phyloP scores from a whole-genome alignment of 2,113 vertebrate genomes.

The Platysternon megacephalum region DNA sequence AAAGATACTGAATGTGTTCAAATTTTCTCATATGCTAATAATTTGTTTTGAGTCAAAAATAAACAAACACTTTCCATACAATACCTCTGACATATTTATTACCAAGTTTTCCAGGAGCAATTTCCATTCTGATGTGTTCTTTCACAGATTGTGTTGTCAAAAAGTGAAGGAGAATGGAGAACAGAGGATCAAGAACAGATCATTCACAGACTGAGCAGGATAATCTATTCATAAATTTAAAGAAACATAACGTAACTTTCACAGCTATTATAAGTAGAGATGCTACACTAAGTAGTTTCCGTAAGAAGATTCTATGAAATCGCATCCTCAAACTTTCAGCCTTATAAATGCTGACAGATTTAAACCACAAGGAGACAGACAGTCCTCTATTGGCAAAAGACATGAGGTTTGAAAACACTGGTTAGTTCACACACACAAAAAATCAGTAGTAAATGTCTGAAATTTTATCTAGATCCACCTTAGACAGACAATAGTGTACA shows the following conservation, averaged over 20 bases:
- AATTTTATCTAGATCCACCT: neutral
- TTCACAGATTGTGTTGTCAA: neutral
- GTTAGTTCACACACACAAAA: neutral
- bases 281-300: neutral
- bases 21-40: neutral
- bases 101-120: neutral
- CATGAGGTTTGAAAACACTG: neutral
- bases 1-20: neutral
- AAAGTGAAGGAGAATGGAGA: neutral
- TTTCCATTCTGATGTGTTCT: neutral
- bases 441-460: neutral
- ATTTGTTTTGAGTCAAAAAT: constrained; percentile 12
- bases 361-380: neutral
- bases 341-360: neutral
- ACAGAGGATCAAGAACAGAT: neutral
- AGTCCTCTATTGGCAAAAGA: neutral
- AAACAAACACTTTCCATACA: neutral
- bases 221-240: rapidly evolving
- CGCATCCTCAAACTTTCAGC: neutral
- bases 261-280: neutral
- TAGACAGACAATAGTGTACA: neutral
- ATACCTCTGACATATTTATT: neutral
- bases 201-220: neutral
- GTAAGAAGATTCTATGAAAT: neutral
- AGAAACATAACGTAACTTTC: neutral